A percentile compares a stretch with the other conserved stretches of the same genome.
Evolutionary conservation across 2,113 vertebrate genomes (phyloP).

Genomic region (Phycodurus eques): DNA sequence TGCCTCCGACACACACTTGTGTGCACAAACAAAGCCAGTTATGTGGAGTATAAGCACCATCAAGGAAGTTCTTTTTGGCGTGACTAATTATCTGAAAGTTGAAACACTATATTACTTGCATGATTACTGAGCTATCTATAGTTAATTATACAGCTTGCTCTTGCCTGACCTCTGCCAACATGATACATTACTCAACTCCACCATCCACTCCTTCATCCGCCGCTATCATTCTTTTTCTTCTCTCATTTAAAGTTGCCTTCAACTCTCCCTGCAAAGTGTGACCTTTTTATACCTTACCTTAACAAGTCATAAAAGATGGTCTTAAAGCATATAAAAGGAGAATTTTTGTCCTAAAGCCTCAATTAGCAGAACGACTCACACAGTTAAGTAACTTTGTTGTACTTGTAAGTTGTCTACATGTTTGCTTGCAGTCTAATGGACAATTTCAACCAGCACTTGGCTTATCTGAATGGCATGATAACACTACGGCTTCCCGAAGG

Average conservation of each 20-base stretch:
- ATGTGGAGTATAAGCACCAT: background rate
- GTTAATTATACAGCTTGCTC: slow-evolving; percentile 72
- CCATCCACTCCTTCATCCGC: slow-evolving; percentile 29
- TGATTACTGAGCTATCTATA: slow-evolving; percentile 70
- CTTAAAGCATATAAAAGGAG: slow-evolving; percentile 33
- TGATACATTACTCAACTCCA: slow-evolving; percentile 62
- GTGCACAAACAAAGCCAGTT: background rate
- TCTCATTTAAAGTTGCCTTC: slow-evolving; percentile 49
- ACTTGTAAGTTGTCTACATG: slow-evolving; percentile 12
- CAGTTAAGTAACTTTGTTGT: slow-evolving; percentile 26
- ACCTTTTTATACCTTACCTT: slow-evolving; percentile 49
- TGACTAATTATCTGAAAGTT: slow-evolving; percentile 68
- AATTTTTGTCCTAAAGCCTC: slow-evolving; percentile 23
- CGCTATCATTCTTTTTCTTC: slow-evolving; percentile 8
- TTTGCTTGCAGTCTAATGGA: slow-evolving; percentile 11
- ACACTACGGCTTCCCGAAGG: background rate
- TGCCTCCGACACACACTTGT: background rate
- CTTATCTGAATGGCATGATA: too few species aligned
- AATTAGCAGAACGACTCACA: slow-evolving; percentile 35
- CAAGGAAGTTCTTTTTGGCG: slow-evolving; percentile 7
- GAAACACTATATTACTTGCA: slow-evolving; percentile 72
- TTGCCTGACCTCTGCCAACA: slow-evolving; percentile 68
- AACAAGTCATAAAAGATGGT: slow-evolving; percentile 43
- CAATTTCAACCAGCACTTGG: background rate
- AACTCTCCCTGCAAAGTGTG: slow-evolving; percentile 34